Conservation (phyloP, 2,888 invertebrate species). For the Norana najaformis region DNA sequence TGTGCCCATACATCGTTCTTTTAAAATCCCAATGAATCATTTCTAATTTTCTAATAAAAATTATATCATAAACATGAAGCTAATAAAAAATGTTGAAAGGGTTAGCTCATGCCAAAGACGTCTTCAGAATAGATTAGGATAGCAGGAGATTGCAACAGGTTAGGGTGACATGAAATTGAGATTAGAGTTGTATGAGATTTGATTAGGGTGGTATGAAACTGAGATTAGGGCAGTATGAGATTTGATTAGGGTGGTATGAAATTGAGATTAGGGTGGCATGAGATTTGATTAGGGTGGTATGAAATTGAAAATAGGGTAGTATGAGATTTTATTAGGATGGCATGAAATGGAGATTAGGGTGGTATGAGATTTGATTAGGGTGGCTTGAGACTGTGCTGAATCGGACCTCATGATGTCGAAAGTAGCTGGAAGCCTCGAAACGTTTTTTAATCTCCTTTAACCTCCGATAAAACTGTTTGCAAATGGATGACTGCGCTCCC, state of each 20-base stretch:
- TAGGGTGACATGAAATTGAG: too few relatives aligned
- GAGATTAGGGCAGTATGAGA: background rate
- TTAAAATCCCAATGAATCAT: too few relatives aligned
- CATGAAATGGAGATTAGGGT: background rate
- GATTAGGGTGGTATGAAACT: background rate
- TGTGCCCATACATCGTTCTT: too few relatives aligned
- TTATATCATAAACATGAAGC: too few relatives aligned
- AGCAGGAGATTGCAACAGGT: too few relatives aligned
- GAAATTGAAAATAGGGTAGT: too few relatives aligned
- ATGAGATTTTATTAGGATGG: background rate
- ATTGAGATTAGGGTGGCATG: background rate
- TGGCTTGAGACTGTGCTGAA: background rate
- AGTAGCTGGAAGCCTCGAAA: slow-evolving; percentile 85
- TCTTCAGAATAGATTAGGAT: too few relatives aligned
- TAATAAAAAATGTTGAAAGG: too few relatives aligned
- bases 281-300: too few relatives aligned
- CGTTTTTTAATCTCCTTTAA: slow-evolving; percentile 76
- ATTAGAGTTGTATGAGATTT: too few relatives aligned
- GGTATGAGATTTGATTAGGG: background rate
- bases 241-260: background rate
- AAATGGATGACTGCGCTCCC: slow-evolving; percentile 67
- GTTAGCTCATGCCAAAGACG: too few relatives aligned
- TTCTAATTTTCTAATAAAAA: too few relatives aligned
- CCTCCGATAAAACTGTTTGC: slow-evolving; percentile 73
- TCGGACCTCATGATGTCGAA: slow-evolving; percentile 79